A percentile compares a stretch with the other conserved stretches of the same genome.
Evolutionary conservation across 2,113 vertebrate species (phyloP).

Genomic region (Albula goreensis): DNA sequence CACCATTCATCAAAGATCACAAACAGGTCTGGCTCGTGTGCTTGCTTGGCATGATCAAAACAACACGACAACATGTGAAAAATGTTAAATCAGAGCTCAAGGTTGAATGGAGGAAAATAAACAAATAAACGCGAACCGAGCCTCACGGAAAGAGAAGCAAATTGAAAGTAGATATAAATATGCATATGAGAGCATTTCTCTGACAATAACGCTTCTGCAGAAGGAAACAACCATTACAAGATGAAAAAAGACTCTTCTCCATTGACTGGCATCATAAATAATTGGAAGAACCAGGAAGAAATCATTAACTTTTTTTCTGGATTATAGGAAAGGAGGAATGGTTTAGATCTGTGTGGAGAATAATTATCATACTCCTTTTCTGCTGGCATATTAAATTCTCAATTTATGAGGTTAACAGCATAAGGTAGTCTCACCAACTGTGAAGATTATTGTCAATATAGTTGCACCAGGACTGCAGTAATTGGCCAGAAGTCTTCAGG

Average conservation of each 20-base stretch:
- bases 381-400: constrained; percentile 36
- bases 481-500: constrained; percentile 50
- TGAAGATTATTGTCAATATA: constrained; percentile 54
- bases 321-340: constrained; percentile 32
- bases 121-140: not conserved
- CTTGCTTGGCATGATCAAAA: constrained; percentile 61
- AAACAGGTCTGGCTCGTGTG: constrained; percentile 50
- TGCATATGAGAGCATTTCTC: constrained; percentile 14
- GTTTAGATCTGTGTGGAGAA: constrained; percentile 39
- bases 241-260: constrained; percentile 16
- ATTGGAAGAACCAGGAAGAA: constrained; percentile 36
- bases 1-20: constrained; percentile 62
- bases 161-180: constrained; percentile 45
- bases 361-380: constrained; percentile 32
- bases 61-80: constrained; percentile 37
- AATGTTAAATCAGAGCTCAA: constrained; percentile 46
- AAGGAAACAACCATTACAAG: constrained; percentile 34
- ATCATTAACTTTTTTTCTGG: constrained; percentile 48
- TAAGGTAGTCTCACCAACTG: constrained; percentile 34
- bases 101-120: constrained; percentile 27
- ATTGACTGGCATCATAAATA: constrained; percentile 35
- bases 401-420: constrained; percentile 49
- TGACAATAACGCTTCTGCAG: constrained; percentile 35
- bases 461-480: not conserved
- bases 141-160: not conserved